phyloP scores from a whole-genome alignment of 2,888 invertebrate genomes.

The Chorisops tibialis region DNA sequence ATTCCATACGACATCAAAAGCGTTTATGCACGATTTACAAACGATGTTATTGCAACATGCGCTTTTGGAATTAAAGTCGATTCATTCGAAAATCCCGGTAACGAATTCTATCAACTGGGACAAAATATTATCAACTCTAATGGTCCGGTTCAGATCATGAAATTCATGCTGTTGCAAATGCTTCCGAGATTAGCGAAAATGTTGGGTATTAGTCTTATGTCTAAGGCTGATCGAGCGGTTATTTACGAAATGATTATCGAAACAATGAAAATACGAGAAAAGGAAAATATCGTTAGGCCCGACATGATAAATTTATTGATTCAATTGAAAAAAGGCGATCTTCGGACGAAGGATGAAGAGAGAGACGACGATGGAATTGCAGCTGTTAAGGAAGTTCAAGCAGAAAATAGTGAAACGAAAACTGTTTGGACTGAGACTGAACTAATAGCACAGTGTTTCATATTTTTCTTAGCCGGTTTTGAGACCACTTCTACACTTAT shows the following conservation, averaged over 20 bases:
- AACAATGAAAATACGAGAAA: slow-evolving; percentile 19
- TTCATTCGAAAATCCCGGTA: slow-evolving; percentile 52
- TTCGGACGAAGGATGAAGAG: not conserved
- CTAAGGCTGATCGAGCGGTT: not conserved
- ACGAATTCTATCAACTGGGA: slow-evolving; percentile 54
- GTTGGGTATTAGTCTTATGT: not conserved
- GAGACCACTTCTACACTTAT: slow-evolving; percentile 51
- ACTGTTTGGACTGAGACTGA: slow-evolving; percentile 32
- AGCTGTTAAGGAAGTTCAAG: slow-evolving; percentile 11
- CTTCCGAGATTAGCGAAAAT: not conserved
- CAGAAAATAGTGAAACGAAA: not conserved
- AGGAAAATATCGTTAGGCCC: slow-evolving; percentile 3
- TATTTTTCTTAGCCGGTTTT: slow-evolving; percentile 55
- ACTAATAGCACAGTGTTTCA: slow-evolving; percentile 38
- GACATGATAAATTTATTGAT: slow-evolving; percentile 25
- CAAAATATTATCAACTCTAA: slow-evolving; percentile 44
- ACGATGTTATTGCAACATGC: slow-evolving; percentile 54
- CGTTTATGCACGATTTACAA: slow-evolving; percentile 27
- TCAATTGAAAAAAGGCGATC: slow-evolving; percentile 13
- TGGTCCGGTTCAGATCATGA: slow-evolving; percentile 1
- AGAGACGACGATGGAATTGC: slow-evolving; percentile 1
- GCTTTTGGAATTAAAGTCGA: slow-evolving; percentile 56
- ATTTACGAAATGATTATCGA: slow-evolving; percentile 21
- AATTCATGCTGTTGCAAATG: not conserved
- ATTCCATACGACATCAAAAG: slow-evolving; percentile 22